Conservation (phyloP, 2,888 invertebrate genomes). For the Mesochorus sp. region DNA sequence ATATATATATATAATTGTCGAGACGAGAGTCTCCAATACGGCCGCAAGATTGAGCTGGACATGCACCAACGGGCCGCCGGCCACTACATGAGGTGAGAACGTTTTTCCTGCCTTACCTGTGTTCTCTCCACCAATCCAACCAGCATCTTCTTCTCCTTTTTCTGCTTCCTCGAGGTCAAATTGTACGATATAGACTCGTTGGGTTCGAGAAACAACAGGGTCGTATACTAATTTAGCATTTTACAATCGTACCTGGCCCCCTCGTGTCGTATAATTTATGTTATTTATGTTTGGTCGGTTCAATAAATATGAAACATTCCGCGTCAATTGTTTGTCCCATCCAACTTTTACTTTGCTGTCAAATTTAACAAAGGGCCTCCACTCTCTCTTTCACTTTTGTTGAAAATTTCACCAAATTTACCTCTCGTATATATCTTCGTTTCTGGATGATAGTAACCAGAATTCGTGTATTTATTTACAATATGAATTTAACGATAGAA, state of each 20-base stretch:
- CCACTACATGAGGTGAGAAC: conserved; percentile 88
- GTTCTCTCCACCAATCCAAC: conserved; percentile 19
- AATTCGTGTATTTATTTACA: no score
- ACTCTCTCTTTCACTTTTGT: no score
- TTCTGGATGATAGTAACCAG: no score
- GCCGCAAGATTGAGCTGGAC: conserved; percentile 89
- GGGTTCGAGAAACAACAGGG: neutral
- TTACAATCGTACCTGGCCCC: neutral
- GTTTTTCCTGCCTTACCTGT: neutral
- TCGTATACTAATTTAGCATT: neutral
- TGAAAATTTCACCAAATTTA: no score
- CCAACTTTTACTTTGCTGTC: no score
- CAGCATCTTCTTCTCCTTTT: neutral
- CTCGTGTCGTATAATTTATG: neutral
- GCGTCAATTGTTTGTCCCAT: conserved; percentile 14
- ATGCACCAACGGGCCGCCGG: conserved; percentile 89
- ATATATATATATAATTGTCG: conserved; percentile 50
- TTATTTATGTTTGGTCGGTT: conserved; percentile 44
- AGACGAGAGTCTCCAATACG: conserved; percentile 81
- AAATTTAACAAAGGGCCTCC: no score
- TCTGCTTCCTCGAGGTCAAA: neutral
- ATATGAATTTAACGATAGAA: no score
- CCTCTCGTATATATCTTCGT: no score
- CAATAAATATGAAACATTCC: conserved; percentile 42
- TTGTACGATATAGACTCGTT: no score